Percentiles rank a stretch among this genome's conserved stretches.
Conservation (phyloP, 2,888 invertebrate species). For the Morpho deidamia region DNA sequence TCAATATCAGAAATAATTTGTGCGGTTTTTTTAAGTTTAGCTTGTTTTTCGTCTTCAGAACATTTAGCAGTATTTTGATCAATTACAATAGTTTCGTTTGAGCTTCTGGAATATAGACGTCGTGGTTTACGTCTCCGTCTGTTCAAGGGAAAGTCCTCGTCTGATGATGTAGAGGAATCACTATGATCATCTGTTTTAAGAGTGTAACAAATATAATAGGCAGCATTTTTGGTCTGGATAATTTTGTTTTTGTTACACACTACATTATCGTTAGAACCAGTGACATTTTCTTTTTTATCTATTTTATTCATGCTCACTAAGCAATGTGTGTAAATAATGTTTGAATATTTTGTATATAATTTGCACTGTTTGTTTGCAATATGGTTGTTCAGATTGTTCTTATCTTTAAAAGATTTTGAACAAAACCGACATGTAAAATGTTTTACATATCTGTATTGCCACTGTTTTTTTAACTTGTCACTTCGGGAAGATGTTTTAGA, state of each 20-base stretch:
- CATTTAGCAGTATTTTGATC: constrained; percentile 16
- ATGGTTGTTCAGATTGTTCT: constrained; percentile 28
- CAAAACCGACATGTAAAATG: constrained; percentile 41
- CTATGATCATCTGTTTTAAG: constrained; percentile 22
- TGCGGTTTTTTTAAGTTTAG: constrained; percentile 4
- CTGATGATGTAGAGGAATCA: constrained; percentile 28
- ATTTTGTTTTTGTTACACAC: constrained; percentile 42
- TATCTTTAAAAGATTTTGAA: constrained; percentile 24
- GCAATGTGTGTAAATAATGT: constrained; percentile 38
- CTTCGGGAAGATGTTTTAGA: not conserved
- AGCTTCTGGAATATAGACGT: constrained; percentile 39
- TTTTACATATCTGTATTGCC: constrained; percentile 36
- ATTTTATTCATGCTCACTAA: constrained; percentile 42
- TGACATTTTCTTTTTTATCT: constrained; percentile 46
- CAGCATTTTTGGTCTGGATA: constrained; percentile 31
- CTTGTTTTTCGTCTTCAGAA: constrained; percentile 20
- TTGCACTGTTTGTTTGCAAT: constrained; percentile 26
- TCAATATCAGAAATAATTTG: constrained; percentile 26
- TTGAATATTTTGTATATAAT: constrained; percentile 31
- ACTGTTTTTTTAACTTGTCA: constrained; percentile 14
- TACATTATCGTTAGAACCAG: constrained; percentile 39
- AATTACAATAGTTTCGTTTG: constrained; percentile 35
- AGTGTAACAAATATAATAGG: constrained; percentile 42
- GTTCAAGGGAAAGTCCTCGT: constrained; percentile 27
- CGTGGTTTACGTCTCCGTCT: constrained; percentile 29